phyloP scores from a whole-genome alignment of 2,888 invertebrate species.

The Periphyllus acericola region DNA sequence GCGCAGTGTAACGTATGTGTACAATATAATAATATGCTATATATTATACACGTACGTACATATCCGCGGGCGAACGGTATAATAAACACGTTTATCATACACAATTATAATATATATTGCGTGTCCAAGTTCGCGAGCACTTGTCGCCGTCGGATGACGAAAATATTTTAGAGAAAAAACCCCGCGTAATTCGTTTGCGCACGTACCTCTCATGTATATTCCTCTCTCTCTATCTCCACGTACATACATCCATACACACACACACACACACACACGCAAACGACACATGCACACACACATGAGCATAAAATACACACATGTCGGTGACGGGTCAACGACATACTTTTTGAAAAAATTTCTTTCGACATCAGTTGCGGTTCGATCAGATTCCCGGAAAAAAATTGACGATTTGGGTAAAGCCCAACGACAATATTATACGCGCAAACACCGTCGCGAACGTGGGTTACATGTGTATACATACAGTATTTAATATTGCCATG shows the following conservation, averaged over 20 bases:
- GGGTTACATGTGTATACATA: background rate
- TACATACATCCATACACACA: background rate
- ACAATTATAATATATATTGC: slow-evolving; percentile 10
- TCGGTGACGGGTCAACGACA: slow-evolving; percentile 33
- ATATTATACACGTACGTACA: background rate
- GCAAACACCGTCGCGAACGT: background rate
- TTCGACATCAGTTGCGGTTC: background rate
- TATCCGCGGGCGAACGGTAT: background rate
- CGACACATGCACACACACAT: background rate
- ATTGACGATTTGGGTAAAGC: background rate
- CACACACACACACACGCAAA: background rate
- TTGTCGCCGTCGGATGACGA: slow-evolving; percentile 11
- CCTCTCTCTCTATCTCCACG: too few species aligned
- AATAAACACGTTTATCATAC: slow-evolving; percentile 25
- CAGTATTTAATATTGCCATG: too few species aligned
- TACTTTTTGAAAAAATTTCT: slow-evolving; percentile 23
- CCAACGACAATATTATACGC: background rate
- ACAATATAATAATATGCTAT: too few species aligned
- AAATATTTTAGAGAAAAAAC: slow-evolving; percentile 6
- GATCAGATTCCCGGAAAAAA: slow-evolving; percentile 27
- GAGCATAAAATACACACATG: background rate
- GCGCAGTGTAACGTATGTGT: too few species aligned
- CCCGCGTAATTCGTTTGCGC: background rate
- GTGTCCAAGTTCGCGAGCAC: slow-evolving; percentile 12
- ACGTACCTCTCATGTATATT: background rate